Evolutionary conservation across 2,888 invertebrate genomes (phyloP).

Genomic region (Caenorhabditis afra): DNA sequence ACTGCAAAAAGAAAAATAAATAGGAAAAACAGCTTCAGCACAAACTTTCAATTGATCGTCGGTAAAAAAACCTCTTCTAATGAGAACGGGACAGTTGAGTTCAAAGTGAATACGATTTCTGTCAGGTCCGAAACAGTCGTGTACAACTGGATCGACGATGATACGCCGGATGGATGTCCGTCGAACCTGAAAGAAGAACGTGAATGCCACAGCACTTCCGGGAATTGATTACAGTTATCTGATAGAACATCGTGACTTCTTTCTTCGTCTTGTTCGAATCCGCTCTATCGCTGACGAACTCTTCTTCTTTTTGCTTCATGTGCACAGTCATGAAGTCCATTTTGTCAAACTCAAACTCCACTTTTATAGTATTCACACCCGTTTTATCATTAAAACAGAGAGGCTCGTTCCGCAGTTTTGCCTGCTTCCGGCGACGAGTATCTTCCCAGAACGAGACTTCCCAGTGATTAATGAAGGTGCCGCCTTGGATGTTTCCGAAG

Average conservation of each 20-base stretch:
- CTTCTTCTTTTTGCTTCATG: constrained; percentile 42
- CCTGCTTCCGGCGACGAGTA: background rate
- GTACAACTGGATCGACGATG: constrained; percentile 62
- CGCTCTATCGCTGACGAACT: constrained; percentile 16
- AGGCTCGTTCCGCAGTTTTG: background rate
- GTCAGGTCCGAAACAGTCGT: constrained; percentile 39
- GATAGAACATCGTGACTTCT: constrained; percentile 46
- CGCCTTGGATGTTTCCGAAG: constrained; percentile 69
- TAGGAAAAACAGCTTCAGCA: background rate
- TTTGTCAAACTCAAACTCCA: constrained; percentile 65
- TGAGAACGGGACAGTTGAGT: constrained; percentile 61
- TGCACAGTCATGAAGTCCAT: constrained; percentile 60
- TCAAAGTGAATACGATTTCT: constrained; percentile 61
- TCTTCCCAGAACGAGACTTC: constrained; percentile 62
- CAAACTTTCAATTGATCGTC: constrained; percentile 30
- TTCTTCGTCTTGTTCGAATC: constrained; percentile 1
- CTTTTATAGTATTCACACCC: constrained; percentile 44
- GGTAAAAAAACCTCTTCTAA: constrained; percentile 52
- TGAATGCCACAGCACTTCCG: background rate
- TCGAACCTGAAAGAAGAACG: constrained; percentile 48
- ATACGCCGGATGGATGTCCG: constrained; percentile 63
- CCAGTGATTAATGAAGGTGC: constrained; percentile 66
- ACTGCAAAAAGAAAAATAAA: background rate
- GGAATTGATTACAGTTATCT: constrained; percentile 33
- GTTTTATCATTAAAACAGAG: constrained; percentile 3